phyloP scores from a whole-genome alignment of 2,797 vertebrate genomes.

The Hyperoplus immaculatus region DNA sequence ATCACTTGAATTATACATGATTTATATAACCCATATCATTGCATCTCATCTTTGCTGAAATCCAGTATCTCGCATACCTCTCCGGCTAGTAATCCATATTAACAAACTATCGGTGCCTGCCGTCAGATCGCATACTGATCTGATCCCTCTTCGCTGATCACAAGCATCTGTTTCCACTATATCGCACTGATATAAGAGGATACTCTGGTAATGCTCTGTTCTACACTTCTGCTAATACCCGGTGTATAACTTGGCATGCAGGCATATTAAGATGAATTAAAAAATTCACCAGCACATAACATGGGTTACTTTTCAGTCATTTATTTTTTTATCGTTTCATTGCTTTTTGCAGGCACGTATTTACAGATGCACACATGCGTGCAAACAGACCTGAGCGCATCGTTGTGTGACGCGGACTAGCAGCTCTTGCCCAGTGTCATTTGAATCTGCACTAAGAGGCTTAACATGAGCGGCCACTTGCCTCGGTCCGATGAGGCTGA shows the following conservation, averaged over 20 bases:
- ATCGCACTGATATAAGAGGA: slow-evolving; percentile 11
- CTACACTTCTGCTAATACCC: slow-evolving; percentile 10
- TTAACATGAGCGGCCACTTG: slow-evolving; percentile 80
- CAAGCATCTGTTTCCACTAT: slow-evolving; percentile 49
- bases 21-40: slow-evolving; percentile 33
- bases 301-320: not conserved
- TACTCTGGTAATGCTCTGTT: not conserved
- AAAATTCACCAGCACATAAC: not conserved
- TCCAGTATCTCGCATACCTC: slow-evolving; percentile 30
- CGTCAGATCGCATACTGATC: slow-evolving; percentile 34
- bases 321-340: not conserved
- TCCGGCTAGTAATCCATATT: slow-evolving; percentile 35
- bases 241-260: not conserved
- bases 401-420: slow-evolving; percentile 35
- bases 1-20: slow-evolving; percentile 53
- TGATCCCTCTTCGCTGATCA: slow-evolving; percentile 46
- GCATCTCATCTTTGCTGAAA: slow-evolving; percentile 30
- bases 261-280: not conserved
- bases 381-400: not conserved
- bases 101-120: slow-evolving; percentile 37
- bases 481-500: slow-evolving; percentile 50
- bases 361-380: slow-evolving; percentile 19
- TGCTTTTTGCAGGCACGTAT: slow-evolving; percentile 2
- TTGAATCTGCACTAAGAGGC: slow-evolving; percentile 78
- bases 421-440: slow-evolving; percentile 63